phyloP scores from a whole-genome alignment of 1,140 invertebrate species.

The Palaemon carinicauda region DNA sequence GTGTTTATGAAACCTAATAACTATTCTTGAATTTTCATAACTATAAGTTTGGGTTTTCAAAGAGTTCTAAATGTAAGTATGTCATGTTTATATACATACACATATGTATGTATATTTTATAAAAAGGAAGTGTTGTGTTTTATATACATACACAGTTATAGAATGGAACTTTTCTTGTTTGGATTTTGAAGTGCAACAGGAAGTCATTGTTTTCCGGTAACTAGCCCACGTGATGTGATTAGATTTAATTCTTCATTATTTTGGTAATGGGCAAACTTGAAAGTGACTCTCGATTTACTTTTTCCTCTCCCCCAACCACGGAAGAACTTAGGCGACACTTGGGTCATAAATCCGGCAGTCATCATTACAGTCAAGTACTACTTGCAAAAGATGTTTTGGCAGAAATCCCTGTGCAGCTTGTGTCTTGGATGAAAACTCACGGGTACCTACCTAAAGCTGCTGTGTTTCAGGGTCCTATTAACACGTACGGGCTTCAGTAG shows the following conservation, averaged over 20 bases:
- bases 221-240: neutral
- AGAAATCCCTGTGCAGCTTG: constrained; percentile 69
- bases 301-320: neutral
- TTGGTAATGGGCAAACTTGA: neutral
- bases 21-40: too few species aligned
- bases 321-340: constrained; percentile 59
- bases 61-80: too few species aligned
- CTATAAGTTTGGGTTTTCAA: too few species aligned
- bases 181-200: too few species aligned
- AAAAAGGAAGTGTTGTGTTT: too few species aligned
- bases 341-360: constrained; percentile 51
- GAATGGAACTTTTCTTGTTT: too few species aligned
- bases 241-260: neutral
- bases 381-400: constrained; percentile 69
- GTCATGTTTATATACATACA: too few species aligned
- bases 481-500: constrained; percentile 38
- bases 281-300: neutral
- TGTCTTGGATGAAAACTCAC: constrained; percentile 52
- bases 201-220: too few species aligned
- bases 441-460: constrained; percentile 38
- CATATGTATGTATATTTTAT: too few species aligned
- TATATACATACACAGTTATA: too few species aligned
- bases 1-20: too few species aligned
- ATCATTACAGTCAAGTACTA: constrained; percentile 58
- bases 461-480: constrained; percentile 22